Conservation (phyloP, 2,113 vertebrate genomes). For the Archocentrus centrarchus region DNA sequence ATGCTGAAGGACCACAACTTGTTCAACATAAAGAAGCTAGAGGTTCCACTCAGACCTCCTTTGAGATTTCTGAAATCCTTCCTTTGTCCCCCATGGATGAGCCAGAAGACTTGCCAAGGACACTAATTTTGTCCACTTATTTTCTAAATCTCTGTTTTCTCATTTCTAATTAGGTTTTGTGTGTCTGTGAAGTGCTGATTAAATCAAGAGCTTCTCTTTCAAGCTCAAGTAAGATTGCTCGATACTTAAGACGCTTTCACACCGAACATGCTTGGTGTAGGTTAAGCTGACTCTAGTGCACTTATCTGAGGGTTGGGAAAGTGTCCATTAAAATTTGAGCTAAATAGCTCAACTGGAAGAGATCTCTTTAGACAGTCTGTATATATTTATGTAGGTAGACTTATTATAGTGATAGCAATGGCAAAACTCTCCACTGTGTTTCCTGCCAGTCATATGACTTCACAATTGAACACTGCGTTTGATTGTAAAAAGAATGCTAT, state of each 20-base stretch:
- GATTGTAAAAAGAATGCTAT: neutral
- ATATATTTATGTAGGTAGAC: no score
- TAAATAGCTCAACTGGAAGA: neutral
- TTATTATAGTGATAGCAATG: no score
- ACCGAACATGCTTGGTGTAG: neutral
- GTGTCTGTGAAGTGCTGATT: neutral
- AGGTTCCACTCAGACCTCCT: neutral
- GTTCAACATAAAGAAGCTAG: neutral
- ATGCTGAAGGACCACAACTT: neutral
- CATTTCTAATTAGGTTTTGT: neutral
- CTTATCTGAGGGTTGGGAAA: no score
- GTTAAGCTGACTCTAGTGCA: neutral
- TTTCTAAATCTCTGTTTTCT: constrained; percentile 6
- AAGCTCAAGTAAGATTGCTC: neutral
- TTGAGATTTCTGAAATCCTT: neutral
- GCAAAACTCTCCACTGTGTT: no score
- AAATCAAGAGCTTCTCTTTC: neutral
- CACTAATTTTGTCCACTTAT: neutral
- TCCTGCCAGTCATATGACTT: no score
- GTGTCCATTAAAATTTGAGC: no score
- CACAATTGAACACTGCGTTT: no score
- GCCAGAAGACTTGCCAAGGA: neutral
- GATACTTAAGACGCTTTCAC: neutral
- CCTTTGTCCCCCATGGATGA: neutral
- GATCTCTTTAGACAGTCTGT: neutral